These are phyloP conservation scores for Coregonus sp. DNA, from an alignment of 2,797 vertebrate species.

Conservation along the genomic window DNA sequence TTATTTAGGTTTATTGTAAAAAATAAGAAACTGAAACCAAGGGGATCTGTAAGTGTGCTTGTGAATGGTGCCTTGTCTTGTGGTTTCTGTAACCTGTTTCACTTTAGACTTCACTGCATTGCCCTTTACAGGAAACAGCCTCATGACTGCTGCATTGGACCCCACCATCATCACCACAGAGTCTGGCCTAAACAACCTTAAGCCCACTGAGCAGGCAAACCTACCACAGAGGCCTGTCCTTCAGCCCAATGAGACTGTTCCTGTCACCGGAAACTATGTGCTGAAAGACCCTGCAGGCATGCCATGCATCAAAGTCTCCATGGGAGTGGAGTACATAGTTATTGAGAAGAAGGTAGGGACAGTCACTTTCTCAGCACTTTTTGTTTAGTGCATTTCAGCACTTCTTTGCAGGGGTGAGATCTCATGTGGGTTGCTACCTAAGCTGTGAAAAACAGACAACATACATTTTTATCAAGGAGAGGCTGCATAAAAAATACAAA, in stretches of 20 bases:
- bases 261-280: slow-evolving; percentile 54
- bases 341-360: slow-evolving; percentile 60
- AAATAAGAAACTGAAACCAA: background rate
- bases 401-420: background rate
- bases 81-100: background rate
- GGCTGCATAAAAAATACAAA: too few species aligned
- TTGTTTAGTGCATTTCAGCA: slow-evolving; percentile 31
- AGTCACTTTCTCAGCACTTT: slow-evolving; percentile 29
- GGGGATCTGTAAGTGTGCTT: background rate
- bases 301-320: slow-evolving; percentile 59
- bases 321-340: slow-evolving; percentile 68
- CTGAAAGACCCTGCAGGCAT: slow-evolving; percentile 15
- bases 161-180: background rate
- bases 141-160: slow-evolving; percentile 4
- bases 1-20: background rate
- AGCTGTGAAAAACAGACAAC: background rate
- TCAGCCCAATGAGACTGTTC: slow-evolving; percentile 51
- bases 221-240: slow-evolving; percentile 35
- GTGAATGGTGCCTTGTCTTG: background rate
- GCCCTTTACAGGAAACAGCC: slow-evolving; percentile 39
- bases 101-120: background rate
- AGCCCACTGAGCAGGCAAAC: background rate
- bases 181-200: too few species aligned
- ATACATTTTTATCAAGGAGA: background rate
- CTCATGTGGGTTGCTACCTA: slow-evolving; percentile 1